phyloP scores from a whole-genome alignment of 2,113 vertebrate species.

The Gulo gulo region DNA sequence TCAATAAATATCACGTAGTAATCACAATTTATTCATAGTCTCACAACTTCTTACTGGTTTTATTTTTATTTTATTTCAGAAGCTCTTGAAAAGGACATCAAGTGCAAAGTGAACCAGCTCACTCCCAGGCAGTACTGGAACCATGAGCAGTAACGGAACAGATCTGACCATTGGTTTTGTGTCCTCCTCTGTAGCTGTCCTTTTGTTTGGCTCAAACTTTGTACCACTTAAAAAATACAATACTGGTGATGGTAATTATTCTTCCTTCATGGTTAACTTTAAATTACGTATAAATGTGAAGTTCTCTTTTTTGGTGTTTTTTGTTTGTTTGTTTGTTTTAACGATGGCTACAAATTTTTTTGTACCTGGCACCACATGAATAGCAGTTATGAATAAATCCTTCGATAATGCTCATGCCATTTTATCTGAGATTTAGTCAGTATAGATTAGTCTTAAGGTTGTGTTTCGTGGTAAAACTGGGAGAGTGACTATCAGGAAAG shows the following conservation, averaged over 20 bases:
- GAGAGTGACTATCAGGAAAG: not conserved
- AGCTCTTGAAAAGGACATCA: not conserved
- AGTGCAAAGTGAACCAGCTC: not conserved
- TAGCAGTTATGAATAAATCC: not conserved
- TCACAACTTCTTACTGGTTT: not conserved
- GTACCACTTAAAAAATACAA: constrained; percentile 92
- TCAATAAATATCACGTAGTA: not conserved
- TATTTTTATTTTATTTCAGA: constrained; percentile 63
- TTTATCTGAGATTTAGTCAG: not conserved
- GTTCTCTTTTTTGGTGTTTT: not conserved
- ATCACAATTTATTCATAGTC: not conserved
- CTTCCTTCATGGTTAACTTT: not conserved
- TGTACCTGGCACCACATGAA: not conserved
- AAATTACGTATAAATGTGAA: not conserved
- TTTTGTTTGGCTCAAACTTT: constrained; percentile 92
- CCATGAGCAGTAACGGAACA: constrained; percentile 74
- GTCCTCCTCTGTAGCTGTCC: constrained; percentile 83
- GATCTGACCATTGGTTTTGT: constrained; percentile 83
- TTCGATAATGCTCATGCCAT: not conserved
- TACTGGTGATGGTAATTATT: constrained; percentile 89
- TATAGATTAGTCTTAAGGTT: not conserved
- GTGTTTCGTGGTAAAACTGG: not conserved
- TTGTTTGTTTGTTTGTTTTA: not conserved
- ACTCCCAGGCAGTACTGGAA: not conserved
- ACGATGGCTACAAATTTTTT: not conserved